Base-by-base conservation (phyloP, 2,888 invertebrate genomes). In the Fragum fragum region DNA sequence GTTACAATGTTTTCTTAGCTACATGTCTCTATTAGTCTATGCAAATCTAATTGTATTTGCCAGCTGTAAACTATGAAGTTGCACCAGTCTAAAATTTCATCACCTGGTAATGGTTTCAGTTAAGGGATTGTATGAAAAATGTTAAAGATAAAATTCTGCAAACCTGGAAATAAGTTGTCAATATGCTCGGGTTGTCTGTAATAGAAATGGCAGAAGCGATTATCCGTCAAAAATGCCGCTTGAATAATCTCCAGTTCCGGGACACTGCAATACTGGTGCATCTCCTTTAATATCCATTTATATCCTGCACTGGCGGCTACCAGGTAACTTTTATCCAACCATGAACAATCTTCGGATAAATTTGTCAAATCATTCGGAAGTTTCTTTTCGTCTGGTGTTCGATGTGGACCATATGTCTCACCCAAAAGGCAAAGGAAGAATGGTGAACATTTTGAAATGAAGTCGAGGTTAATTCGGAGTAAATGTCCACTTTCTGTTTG, bases 221-320 rank as follows among this genome's bases (percentile, higher is more conserved):
- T 88, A 59, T 91, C 90, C 42, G 85, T 87, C 1, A 92, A 78
- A 69, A 92, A 91, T 2, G 89, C 89, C 6, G 92, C 93, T 52
- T 93, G 92, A 28, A 91, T 90, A 23, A 94, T 91, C 83, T 94
- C 93, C 52, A 94, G 88, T 73, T 94, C 94, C 0, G 92, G 87
- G 11, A 94, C 73, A 79, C 94, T 94, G 75, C 89, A 88, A 78
- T 89, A 87, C 71, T 91, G 91, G 79, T 92, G 89, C 16, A 86
- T 76, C 72, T 92, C 91, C 32, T 93, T 88, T 23, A 92, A 75
- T 5, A 94, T 86, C 94, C 94, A 94, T 55, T 87, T 83, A 77
- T 94, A 91, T 1, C 94, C 93, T 47, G 90, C 90, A n/a, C 89
- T 76, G 0, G 91, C 90, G 0, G 94, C 94, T 32, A 91, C 83